Percentiles rank a stretch among this genome's conserved stretches.
Evolutionary conservation across 2,888 invertebrate species (phyloP).

Genomic region (Meteorus cinctellus): DNA sequence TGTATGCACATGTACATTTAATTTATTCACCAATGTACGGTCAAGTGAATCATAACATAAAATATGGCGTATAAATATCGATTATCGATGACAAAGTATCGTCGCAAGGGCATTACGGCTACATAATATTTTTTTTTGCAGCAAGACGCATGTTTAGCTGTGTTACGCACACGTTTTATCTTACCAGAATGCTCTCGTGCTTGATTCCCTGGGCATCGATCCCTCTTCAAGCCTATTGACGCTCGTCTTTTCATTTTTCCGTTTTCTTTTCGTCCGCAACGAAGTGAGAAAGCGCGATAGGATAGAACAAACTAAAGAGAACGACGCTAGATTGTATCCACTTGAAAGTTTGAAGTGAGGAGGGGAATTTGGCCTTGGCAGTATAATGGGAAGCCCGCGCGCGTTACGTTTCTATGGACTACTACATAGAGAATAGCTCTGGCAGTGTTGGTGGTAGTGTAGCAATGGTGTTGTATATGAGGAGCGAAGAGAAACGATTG

Average conservation of each 20-base stretch:
- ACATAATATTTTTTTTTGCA: conserved; percentile 1
- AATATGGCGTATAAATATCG: not conserved
- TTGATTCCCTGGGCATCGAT: conserved; percentile 27
- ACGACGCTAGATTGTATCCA: conserved; percentile 21
- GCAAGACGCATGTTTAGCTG: conserved; percentile 20
- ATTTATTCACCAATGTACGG: not conserved
- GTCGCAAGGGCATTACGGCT: not conserved
- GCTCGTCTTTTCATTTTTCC: conserved; percentile 16
- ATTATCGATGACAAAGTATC: conserved; percentile 1
- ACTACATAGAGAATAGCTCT: conserved; percentile 30
- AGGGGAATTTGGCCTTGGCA: conserved; percentile 52
- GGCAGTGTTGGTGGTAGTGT: conserved; percentile 29
- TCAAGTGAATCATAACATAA: not conserved
- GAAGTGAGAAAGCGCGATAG: conserved; percentile 5
- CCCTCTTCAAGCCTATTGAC: not conserved
- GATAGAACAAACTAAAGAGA: not conserved
- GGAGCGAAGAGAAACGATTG: conserved; percentile 38
- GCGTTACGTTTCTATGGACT: conserved; percentile 34
- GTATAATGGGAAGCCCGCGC: conserved; percentile 47
- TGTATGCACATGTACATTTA: not conserved
- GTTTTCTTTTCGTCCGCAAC: not conserved
- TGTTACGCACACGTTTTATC: conserved; percentile 10
- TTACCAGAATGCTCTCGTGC: not conserved
- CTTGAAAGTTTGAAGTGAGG: conserved; percentile 12
- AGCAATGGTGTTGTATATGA: conserved; percentile 41